Base-by-base conservation (phyloP, 2,888 invertebrate genomes). In the Coenonympha arcania region DNA sequence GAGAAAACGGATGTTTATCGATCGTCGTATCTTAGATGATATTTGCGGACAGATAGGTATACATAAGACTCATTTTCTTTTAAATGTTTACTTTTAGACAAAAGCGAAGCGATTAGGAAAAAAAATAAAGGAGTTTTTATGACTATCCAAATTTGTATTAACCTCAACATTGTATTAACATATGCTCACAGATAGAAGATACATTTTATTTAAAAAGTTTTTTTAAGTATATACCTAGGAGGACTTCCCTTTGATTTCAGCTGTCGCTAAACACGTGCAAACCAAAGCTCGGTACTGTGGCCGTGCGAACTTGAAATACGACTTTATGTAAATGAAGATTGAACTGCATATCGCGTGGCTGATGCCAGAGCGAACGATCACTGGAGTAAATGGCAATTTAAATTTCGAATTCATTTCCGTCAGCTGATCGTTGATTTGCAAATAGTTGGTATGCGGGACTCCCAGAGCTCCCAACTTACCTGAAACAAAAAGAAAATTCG, bases 271-370 rank as follows among this genome's bases (percentile, higher is more conserved):
- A 73, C 70, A 71, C 71, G 76, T 64, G 64, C 61, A 61, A 58
- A 58, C 61, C 59, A 50, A 60, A 59, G 59, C 59, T 56, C 54
- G 61, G 57, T 58, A 63, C 60, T 61, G 66, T 66, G 65, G 59
- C 63, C 65, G 70, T 64, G 72, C 62, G 65, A 74, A 76, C 63
- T 71, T 76, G 71, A 79, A 78, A 74, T 76, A 78, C 73, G 74
- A 73, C 78, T 77, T 75, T 78, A 79, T 75, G 69, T 57, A 63
- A 72, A 79, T 76, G 61, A 47, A 28, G 58, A 73, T 79, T 79
- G 71, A 80, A 75, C 70, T 72, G 74, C 72, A 73, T 75, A 74
- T 79, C 70, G 76, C 61, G 60, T 70, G 68, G 66, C 69, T 62
- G 65, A 65, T 70, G 73, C 71, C 74, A 73, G 73, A 72, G 73